Base-by-base conservation (phyloP, 1,140 invertebrate species). In the Sycophila sp. region DNA sequence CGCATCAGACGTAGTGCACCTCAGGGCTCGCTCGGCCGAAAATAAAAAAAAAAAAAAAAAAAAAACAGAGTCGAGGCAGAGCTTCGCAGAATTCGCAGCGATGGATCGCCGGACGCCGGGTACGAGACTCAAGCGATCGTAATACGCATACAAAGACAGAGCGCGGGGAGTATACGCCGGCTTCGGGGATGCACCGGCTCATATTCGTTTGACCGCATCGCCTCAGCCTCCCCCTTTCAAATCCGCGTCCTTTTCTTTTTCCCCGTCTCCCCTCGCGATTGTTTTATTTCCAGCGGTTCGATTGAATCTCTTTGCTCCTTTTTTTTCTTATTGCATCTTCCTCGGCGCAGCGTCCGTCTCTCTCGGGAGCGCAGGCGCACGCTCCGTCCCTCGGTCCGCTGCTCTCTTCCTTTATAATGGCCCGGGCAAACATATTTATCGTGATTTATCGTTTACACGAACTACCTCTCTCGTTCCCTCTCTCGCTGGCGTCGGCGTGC, bases 371-470 rank as follows among this genome's bases (percentile, higher is more conserved):
- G 40, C 55, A 59, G 7, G 26, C 32, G 30, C 6, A 17, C 56
- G 45, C 49, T 69, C 55, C 28, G 34, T 36, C 71, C 55, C 45
- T 65, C 60, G 45, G 19, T 58, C 49, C 63, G 4, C 66, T 72
- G 67, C 53, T 66, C 49, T 62, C 73, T 53, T 70, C 76, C 80
- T 79, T 78, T 82, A 81, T 83, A 83, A 82, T 82, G 81, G 80
- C 73, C 68, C 73, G 32, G 71, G 76, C 81, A 84, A 83, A 84
- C 76, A 80, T 85, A 84, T 83, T 85, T 84, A 82, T 83, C 82
- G 80, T 85, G 83, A 85, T 85, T 85, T 83, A 85, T 84, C 76
- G 82, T 85, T 84, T 83, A 85, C 81, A 84, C 79, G 79, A 76
- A 77, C 71, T 71, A 75, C 69, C 72, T 77, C 72, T 77, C 67